Conservation (phyloP, 2,113 vertebrate species). For the Mola mola region DNA sequence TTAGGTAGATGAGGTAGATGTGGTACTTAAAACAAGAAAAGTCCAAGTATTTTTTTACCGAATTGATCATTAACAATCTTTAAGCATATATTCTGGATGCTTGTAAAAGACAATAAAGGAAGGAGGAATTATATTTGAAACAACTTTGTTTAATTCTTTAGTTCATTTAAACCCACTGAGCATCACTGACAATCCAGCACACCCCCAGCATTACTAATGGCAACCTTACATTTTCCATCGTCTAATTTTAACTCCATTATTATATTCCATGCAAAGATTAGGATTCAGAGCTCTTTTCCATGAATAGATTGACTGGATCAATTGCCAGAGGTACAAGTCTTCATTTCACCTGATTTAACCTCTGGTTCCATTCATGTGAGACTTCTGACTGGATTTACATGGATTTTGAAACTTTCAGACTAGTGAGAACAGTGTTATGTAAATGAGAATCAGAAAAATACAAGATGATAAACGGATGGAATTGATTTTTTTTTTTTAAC, state of each 20-base stretch:
- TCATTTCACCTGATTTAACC: conserved; percentile 40
- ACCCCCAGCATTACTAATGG: conserved; percentile 16
- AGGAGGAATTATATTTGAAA: too few species aligned
- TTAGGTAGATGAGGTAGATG: too few species aligned
- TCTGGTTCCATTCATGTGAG: conserved; percentile 49
- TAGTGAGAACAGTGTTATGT: conserved; percentile 25
- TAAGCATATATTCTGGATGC: too few species aligned
- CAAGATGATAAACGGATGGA: conserved; percentile 24
- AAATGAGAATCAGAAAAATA: conserved; percentile 29
- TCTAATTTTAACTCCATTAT: conserved; percentile 45
- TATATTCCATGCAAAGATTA: conserved; percentile 30
- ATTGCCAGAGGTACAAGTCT: conserved; percentile 31
- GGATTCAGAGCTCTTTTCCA: conserved; percentile 31
- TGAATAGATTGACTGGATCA: conserved; percentile 56
- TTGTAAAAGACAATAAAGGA: too few species aligned
- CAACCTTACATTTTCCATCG: conserved; percentile 37
- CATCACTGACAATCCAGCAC: conserved; percentile 7
- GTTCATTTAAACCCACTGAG: conserved; percentile 10
- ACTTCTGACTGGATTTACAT: conserved; percentile 27
- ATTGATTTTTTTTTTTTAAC: conserved; percentile 38
- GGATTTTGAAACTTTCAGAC: conserved; percentile 39
- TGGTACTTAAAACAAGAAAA: too few species aligned
- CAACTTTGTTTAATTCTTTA: conserved; percentile 12
- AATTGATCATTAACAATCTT: too few species aligned
- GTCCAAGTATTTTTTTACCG: too few species aligned